phyloP scores from a whole-genome alignment of 2,888 invertebrate genomes.

The Crematogaster levior region DNA sequence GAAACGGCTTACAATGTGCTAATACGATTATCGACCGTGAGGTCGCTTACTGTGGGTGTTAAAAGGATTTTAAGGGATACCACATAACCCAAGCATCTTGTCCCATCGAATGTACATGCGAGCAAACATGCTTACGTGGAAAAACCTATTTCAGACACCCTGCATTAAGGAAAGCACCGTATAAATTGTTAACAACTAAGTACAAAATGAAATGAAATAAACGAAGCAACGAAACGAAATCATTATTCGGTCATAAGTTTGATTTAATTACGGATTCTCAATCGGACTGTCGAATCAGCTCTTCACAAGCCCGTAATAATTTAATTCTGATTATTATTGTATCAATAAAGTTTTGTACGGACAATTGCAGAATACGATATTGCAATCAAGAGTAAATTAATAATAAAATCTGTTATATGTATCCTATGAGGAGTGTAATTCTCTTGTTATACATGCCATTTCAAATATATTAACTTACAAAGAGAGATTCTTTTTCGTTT shows the following conservation, averaged over 20 bases:
- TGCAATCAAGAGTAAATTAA: constrained; percentile 33
- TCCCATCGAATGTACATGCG: constrained; percentile 13
- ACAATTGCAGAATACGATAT: constrained; percentile 41
- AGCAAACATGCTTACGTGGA: constrained; percentile 23
- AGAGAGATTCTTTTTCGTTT: not conserved
- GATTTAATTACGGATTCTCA: constrained; percentile 4
- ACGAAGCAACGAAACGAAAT: constrained; percentile 23
- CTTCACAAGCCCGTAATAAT: constrained; percentile 27
- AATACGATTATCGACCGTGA: constrained; percentile 36
- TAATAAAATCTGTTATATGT: not conserved
- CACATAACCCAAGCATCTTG: constrained; percentile 39
- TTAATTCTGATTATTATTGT: constrained; percentile 23
- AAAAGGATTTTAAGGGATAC: constrained; percentile 41
- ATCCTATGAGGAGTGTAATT: not conserved
- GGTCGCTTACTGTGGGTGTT: constrained; percentile 26
- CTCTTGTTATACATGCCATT: not conserved
- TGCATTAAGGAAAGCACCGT: constrained; percentile 6
- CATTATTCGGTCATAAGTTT: constrained; percentile 6
- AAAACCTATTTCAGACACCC: constrained; percentile 20
- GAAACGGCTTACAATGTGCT: constrained; percentile 40
- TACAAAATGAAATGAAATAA: constrained; percentile 4
- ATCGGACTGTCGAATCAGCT: constrained; percentile 35
- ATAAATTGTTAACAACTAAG: constrained; percentile 37
- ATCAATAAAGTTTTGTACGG: not conserved
- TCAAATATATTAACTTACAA: not conserved